Conservation (phyloP, 2,797 vertebrate genomes). For the Pseudopleuronectes americanus region DNA sequence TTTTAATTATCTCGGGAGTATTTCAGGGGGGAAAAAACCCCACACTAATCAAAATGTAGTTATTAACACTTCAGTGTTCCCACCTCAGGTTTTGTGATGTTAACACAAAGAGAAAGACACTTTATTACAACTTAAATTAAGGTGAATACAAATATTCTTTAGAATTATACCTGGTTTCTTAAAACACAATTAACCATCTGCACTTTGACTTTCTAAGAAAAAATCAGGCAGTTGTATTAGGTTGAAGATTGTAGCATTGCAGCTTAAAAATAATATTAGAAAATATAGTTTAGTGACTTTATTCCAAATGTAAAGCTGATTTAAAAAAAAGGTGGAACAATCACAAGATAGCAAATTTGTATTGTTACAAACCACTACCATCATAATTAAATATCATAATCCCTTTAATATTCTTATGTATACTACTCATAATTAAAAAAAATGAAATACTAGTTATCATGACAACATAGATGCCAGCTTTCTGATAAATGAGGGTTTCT, state of each 20-base stretch:
- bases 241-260: too few relatives aligned
- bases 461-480: constrained; percentile 1
- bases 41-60: constrained; percentile 53
- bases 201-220: constrained; percentile 3
- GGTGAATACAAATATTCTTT: constrained; percentile 17
- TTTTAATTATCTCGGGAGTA: constrained; percentile 73
- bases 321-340: too few relatives aligned
- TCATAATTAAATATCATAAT: neutral
- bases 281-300: too few relatives aligned
- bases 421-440: neutral
- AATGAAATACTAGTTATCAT: neutral
- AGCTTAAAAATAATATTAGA: too few relatives aligned
- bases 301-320: too few relatives aligned
- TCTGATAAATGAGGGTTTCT: neutral
- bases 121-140: constrained; percentile 3
- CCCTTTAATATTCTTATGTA: too few relatives aligned
- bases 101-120: neutral
- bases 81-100: constrained; percentile 15
- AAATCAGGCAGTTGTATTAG: neutral
- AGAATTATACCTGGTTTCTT: constrained; percentile 1
- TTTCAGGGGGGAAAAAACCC: constrained; percentile 13
- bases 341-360: too few relatives aligned
- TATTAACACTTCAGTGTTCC: constrained; percentile 28
- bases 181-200: constrained; percentile 2
- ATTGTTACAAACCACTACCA: too few relatives aligned